Evolutionary conservation across 2,888 invertebrate species (phyloP).

Genomic region (Petrolisthes manimaculis): DNA sequence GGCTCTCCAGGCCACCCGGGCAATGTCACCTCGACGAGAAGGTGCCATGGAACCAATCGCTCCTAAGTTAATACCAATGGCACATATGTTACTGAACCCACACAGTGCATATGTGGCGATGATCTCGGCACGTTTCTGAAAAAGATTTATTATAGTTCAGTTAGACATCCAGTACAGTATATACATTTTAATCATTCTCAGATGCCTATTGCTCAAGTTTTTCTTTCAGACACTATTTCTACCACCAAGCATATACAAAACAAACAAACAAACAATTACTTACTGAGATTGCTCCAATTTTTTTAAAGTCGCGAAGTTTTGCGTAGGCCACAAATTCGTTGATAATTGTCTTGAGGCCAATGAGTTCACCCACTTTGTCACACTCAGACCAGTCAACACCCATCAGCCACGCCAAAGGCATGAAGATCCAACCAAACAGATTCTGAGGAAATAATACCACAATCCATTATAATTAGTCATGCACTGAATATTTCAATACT

Average conservation of each 20-base stretch:
- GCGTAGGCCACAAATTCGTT: conserved; percentile 95
- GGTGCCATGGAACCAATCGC: conserved; percentile 85
- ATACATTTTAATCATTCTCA: too few relatives aligned
- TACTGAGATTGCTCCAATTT: conserved; percentile 73
- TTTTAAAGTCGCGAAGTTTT: conserved; percentile 78
- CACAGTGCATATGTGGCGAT: conserved; percentile 93
- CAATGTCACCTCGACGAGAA: conserved; percentile 77
- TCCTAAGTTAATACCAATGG: conserved; percentile 88
- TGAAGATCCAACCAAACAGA: conserved; percentile 88
- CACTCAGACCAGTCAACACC: conserved; percentile 78
- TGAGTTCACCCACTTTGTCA: conserved; percentile 82
- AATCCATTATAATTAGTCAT: neutral
- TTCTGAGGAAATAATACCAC: conserved; percentile 72
- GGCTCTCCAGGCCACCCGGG: conserved; percentile 80
- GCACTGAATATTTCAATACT: too few relatives aligned
- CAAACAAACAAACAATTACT: neutral
- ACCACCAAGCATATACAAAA: too few relatives aligned
- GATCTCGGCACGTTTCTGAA: conserved; percentile 79
- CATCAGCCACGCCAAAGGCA: conserved; percentile 90
- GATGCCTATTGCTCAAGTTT: too few relatives aligned
- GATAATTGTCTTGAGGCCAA: conserved; percentile 93
- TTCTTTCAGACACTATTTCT: too few relatives aligned
- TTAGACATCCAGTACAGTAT: too few relatives aligned
- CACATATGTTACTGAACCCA: conserved; percentile 90
- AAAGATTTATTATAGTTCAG: too few relatives aligned